These are phyloP conservation scores for Amblyopsis rosae DNA, from an alignment of 2,113 vertebrate species.

Conservation along the genomic window DNA sequence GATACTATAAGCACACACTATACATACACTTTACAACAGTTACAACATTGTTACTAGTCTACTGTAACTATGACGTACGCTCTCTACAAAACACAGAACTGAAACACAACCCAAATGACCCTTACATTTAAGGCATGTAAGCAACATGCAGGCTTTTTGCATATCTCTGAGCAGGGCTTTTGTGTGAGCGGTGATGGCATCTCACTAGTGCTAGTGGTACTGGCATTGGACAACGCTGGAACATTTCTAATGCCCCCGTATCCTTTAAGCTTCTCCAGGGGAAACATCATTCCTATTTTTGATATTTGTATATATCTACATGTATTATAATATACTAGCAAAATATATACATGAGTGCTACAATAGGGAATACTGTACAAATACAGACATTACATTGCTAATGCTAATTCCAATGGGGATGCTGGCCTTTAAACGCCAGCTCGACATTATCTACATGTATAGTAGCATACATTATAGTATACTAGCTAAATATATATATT, in stretches of 20 bases:
- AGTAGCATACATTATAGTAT: background rate
- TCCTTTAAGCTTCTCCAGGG: slow-evolving; percentile 1
- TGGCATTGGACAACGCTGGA: background rate
- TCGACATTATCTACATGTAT: too few species aligned
- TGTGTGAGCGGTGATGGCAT: slow-evolving; percentile 32
- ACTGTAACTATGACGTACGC: too few species aligned
- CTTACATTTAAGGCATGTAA: background rate
- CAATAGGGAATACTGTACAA: slow-evolving; percentile 7
- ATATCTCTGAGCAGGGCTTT: slow-evolving; percentile 29
- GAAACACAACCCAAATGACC: slow-evolving; percentile 4
- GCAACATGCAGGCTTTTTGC: background rate
- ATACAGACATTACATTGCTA: background rate
- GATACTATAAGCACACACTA: too few species aligned
- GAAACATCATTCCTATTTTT: background rate
- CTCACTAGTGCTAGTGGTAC: slow-evolving; percentile 10
- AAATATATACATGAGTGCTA: background rate
- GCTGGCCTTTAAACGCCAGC: background rate
- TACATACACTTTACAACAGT: too few species aligned
- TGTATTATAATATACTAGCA: background rate
- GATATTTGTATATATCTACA: background rate
- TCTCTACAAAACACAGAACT: background rate
- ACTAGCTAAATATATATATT: background rate
- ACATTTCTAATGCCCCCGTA: slow-evolving; percentile 25
- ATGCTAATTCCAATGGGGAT: slow-evolving; percentile 43
- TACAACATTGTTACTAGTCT: too few species aligned